Conservation (phyloP, 92 coral and sea anemone genomes). For the Palythoa grandiflora region DNA sequence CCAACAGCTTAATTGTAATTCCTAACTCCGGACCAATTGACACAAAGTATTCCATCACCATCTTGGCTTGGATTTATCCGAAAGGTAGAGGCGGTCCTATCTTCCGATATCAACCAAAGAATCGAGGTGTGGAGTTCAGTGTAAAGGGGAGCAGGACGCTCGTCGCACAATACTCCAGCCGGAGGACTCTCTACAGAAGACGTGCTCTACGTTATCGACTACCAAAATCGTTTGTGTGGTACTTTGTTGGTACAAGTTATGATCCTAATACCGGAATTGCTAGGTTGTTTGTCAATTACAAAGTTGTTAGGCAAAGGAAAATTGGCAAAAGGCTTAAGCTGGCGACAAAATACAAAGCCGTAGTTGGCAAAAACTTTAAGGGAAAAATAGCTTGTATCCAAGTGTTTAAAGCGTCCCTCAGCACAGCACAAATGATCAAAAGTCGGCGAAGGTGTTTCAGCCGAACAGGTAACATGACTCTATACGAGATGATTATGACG, state of each 20-base stretch:
- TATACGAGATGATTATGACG: too few relatives aligned
- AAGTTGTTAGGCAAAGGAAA: conserved; percentile 49
- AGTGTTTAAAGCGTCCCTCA: conserved; percentile 75
- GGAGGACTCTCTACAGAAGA: conserved; percentile 61
- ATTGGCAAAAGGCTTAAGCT: conserved; percentile 65
- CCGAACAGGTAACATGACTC: conserved; percentile 54
- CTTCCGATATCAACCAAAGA: conserved; percentile 68
- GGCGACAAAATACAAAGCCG: conserved; percentile 77
- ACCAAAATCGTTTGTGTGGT: conserved; percentile 68
- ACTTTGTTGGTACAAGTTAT: conserved; percentile 70
- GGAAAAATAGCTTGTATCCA: conserved; percentile 83
- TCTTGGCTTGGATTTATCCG: conserved; percentile 76
- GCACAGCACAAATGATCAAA: conserved; percentile 55
- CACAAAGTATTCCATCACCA: conserved; percentile 71
- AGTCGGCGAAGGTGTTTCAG: conserved; percentile 74
- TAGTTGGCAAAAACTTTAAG: conserved; percentile 75
- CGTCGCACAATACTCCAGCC: conserved; percentile 70
- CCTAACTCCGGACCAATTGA: conserved; percentile 78
- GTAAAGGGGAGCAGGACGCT: conserved; percentile 62
- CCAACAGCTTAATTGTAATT: conserved; percentile 77
- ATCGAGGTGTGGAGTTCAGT: conserved; percentile 83
- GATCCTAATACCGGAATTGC: conserved; percentile 66
- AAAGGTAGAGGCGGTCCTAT: conserved; percentile 69
- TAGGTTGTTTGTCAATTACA: conserved; percentile 67
- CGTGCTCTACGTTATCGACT: conserved; percentile 53